These are phyloP conservation scores for Stigmatopora argus DNA, from an alignment of 2,113 vertebrate species.

Conservation along the genomic window DNA sequence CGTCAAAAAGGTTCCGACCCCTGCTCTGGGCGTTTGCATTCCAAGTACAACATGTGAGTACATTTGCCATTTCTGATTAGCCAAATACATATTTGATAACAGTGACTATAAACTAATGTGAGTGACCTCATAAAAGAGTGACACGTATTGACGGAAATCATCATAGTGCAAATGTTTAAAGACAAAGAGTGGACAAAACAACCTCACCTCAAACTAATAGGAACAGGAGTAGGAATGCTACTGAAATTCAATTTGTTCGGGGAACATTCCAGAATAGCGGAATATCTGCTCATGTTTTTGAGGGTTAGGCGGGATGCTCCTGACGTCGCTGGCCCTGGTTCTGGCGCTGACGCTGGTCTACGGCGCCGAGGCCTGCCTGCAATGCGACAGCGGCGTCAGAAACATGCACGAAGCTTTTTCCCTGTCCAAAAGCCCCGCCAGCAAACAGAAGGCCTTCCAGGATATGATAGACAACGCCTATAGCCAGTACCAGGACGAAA, in stretches of 20 bases:
- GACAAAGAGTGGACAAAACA: background rate
- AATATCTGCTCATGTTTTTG: no score
- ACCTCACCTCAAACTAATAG: background rate
- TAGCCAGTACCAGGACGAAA: conserved; percentile 45
- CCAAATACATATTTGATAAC: no score
- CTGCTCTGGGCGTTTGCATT: no score
- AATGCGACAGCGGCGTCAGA: conserved; percentile 57
- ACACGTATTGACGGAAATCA: background rate
- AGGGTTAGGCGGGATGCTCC: conserved; percentile 19
- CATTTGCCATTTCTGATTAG: no score
- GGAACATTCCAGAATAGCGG: background rate
- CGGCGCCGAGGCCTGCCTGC: conserved; percentile 52
- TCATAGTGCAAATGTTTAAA: background rate
- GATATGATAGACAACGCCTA: conserved; percentile 48
- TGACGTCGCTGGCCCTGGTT: conserved; percentile 5
- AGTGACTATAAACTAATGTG: no score
- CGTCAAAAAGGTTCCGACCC: no score
- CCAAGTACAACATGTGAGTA: no score
- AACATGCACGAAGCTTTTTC: conserved; percentile 53
- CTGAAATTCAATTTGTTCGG: background rate
- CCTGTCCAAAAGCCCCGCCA: conserved; percentile 20
- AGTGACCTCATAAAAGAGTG: background rate
- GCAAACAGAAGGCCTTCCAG: conserved; percentile 44
- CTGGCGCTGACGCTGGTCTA: conserved; percentile 32
- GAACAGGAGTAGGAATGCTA: background rate